Base-by-base conservation (phyloP, 2,113 vertebrate species). In the Centropristis striata region DNA sequence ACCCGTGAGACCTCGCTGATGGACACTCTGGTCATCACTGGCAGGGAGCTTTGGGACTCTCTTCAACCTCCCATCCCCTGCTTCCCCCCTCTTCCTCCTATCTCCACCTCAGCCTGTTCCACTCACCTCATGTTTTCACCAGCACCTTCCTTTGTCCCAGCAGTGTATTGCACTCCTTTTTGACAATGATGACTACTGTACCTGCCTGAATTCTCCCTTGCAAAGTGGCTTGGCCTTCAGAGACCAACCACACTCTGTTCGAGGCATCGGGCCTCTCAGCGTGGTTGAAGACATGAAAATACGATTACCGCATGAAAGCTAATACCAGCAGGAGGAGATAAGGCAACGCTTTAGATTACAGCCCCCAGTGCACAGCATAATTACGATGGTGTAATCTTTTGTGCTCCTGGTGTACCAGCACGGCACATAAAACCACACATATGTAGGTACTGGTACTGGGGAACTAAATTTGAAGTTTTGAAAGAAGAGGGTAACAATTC, bases 1-100 rank as follows among this genome's bases (percentile, higher is more conserved):
- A 93, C 95, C 92, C 92, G 49, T 65, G 95, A 94, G 95, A 94
- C 91, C 84, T 75, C 47, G 42, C 87, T 95, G 94, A 95, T 94
- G 94, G 95, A 95, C 95, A 94, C 87, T 91, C 80, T 71, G 92
- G 94, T 94, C 91, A 93, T 91, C 87, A 88, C 87, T 90, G 84
- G 90, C 88, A 87, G 88, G 87, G 89, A 82, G 91, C 90, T 86
- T 61, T 84, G 93, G 92, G 94, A 94, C 91, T 76, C 73, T 81
- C 67, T 78, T 81, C 87, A 77, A 75, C 90, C 73, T 36, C 81
- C 65, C 49, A 32, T 32, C 36, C 36, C 65, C 54, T 18, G 39
- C 21, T 44, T 1, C 9, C 11, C 6, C 2, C 25, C 36, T 0
- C 9, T 47, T 23, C 28, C 59, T 47, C 28, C 51, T 14, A 54